These are phyloP conservation scores for Pseudopipra pipra DNA, from an alignment of 2,113 vertebrate species.

Conservation along the genomic window DNA sequence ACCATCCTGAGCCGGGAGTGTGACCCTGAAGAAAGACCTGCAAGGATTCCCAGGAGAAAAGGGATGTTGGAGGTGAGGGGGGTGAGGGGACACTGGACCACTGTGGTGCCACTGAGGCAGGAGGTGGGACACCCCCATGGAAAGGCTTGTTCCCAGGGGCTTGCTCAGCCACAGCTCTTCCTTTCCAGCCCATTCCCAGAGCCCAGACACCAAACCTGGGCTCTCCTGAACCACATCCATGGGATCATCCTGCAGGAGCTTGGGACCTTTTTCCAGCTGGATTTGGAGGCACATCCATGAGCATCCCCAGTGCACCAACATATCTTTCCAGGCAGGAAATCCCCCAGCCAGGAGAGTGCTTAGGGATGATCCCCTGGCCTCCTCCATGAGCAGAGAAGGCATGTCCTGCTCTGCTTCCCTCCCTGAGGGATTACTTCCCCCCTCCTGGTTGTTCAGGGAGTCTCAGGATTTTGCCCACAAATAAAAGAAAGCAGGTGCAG, in stretches of 20 bases:
- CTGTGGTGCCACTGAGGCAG: background rate
- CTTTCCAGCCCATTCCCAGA: background rate
- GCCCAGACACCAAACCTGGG: fast-evolving
- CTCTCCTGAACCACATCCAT: fast-evolving
- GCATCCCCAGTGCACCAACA: background rate
- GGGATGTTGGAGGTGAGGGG: background rate
- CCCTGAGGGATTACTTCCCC: background rate
- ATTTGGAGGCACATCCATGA: background rate
- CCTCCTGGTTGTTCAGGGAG: background rate
- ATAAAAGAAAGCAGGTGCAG: background rate
- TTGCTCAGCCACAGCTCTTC: fast-evolving
- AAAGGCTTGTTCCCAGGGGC: fast-evolving
- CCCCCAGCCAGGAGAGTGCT: background rate
- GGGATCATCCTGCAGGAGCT: fast-evolving
- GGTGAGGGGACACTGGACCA: background rate
- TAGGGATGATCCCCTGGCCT: background rate
- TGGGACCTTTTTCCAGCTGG: background rate
- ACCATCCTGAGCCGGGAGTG: background rate
- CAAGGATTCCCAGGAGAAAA: background rate
- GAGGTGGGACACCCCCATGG: background rate
- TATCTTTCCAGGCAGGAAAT: background rate
- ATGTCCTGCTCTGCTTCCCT: fast-evolving
- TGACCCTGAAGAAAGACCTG: background rate
- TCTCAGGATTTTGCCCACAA: background rate
- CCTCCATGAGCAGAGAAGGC: background rate